These are phyloP conservation scores for Halictus rubicundus DNA, from an alignment of 1,140 invertebrate species.

Conservation along the genomic window DNA sequence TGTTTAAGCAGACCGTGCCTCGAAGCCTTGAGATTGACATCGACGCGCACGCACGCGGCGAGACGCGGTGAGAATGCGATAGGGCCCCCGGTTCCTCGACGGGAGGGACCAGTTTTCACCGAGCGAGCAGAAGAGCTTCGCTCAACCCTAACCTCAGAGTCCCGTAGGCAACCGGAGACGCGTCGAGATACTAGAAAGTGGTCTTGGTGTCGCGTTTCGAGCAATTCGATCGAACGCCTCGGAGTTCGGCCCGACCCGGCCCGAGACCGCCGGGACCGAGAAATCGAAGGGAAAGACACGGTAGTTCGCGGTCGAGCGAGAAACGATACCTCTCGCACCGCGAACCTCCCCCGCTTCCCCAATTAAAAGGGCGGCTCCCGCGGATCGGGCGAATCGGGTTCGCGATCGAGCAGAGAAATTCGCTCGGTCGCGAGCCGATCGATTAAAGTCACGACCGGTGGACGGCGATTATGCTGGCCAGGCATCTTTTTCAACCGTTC, in stretches of 20 bases:
- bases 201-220: conserved; percentile 57
- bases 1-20: conserved; percentile 11
- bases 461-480: not conserved
- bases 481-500: not conserved
- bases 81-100: not conserved
- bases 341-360: not conserved
- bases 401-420: not conserved
- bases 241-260: not conserved
- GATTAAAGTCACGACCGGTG: conserved; percentile 4
- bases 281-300: conserved; percentile 13
- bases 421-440: not conserved
- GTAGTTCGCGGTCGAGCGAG: conserved; percentile 31
- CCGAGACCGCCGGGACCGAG: not conserved
- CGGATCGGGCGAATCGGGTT: not conserved
- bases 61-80: conserved; percentile 32
- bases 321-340: conserved; percentile 13
- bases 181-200: conserved; percentile 57
- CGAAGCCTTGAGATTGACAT: conserved; percentile 39
- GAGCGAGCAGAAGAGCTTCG: conserved; percentile 17
- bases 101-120: conserved; percentile 48
- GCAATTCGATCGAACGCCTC: conserved; percentile 54
- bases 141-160: conserved; percentile 49
- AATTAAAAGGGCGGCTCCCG: not conserved
- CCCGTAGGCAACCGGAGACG: conserved; percentile 51
- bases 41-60: conserved; percentile 28